Evolutionary conservation across 2,888 invertebrate species (phyloP), one percentile per base, ranked within the genome.

Genomic region (Macrophya alboannulata): DNA sequence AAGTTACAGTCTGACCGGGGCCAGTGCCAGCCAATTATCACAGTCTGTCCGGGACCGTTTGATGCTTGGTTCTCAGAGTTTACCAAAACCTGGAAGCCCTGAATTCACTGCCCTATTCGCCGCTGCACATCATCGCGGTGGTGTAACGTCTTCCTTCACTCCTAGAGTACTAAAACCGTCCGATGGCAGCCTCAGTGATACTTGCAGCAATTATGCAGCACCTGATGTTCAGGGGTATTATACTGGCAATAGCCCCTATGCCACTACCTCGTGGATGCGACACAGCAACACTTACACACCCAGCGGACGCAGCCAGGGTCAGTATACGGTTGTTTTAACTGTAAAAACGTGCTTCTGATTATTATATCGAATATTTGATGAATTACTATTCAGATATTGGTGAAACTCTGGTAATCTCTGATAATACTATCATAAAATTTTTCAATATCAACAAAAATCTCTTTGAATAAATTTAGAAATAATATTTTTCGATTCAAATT

Each of bases 161-260:
- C 92, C 92, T 0, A 89, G 92, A 8, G 92, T 93, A 4, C 88
- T 93, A 25, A 94, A 93, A 89, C 93, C 94, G 31, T 94, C 94
- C 40, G 97, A 97, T 91, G 98, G 98, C 37, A 98, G 98, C 87
- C 95, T 98, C 55, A 98, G 98, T 82, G 98, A 98, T 91, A 97
- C 97, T 1, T 97, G 97, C 93, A 97, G 97, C 62, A 97, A 97
- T 91, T 97, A 97, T 91, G 96, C 97, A 82, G 91, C 93, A 9
- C 92, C 93, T n/a, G 94, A 94, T 89, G 91, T 94, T 68, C 94
- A 94, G 87, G 94, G 93, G 37, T 94, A 93, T 87, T 94, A 93
- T 85, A 90, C 92, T 1, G 92, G 92, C 55, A 92, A 92, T 86
- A 97, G 97, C 91, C 97, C 97, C 0, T 98, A 98, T 92, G 97